Evolutionary conservation across 2,797 vertebrate genomes (phyloP).

Genomic region (Gymnothorax javanicus): DNA sequence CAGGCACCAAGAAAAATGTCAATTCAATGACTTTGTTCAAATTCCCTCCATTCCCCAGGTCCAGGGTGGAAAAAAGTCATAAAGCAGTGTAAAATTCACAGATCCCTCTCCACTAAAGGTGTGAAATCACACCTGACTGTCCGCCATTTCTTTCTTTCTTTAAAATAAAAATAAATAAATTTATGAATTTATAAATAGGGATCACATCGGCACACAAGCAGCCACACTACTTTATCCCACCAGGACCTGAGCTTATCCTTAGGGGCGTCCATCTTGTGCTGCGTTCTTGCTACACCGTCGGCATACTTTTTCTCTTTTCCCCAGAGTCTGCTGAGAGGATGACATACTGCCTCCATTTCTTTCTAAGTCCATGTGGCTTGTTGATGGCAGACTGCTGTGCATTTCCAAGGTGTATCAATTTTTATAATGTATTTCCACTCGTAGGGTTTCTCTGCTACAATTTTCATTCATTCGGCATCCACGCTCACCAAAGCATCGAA

Average conservation of each 20-base stretch:
- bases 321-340: not conserved
- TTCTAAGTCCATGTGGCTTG: not conserved
- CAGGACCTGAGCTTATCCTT: not conserved
- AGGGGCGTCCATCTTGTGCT: not conserved
- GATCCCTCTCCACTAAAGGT: not conserved
- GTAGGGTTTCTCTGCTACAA: not conserved
- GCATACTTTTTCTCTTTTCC: not conserved
- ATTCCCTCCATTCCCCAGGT: not conserved
- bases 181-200: not conserved
- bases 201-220: not conserved
- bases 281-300: not conserved
- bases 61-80: not conserved
- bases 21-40: not conserved
- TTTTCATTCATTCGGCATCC: not conserved
- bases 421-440: not conserved
- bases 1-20: not conserved
- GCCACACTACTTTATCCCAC: not conserved
- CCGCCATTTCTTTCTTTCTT: not conserved
- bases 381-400: not conserved
- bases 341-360: not conserved
- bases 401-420: not conserved
- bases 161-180: too few relatives aligned
- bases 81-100: not conserved
- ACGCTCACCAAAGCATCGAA: too few relatives aligned
- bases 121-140: not conserved